A percentile compares a stretch with the other conserved stretches of the same genome.
These are phyloP conservation scores for Eurytoma californica DNA, from an alignment of 2,888 invertebrate genomes.

Conservation along the genomic window DNA sequence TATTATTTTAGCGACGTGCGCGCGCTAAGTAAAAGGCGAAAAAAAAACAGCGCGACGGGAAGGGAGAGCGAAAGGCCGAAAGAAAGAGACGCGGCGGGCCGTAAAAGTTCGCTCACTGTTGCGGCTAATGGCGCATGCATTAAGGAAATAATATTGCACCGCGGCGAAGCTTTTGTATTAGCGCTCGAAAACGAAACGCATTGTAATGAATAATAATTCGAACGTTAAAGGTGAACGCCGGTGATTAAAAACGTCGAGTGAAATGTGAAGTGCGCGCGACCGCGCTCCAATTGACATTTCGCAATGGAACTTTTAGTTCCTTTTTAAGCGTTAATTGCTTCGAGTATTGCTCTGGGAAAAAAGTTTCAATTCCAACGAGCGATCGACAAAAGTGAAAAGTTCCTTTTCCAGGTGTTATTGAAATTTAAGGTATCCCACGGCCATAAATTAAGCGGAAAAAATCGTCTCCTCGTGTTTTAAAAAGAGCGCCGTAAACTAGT, in stretches of 20 bases:
- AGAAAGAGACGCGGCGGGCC: background rate
- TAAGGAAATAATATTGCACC: background rate
- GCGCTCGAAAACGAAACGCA: slow-evolving; percentile 8
- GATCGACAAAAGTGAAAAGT: too few relatives aligned
- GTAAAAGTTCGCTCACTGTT: slow-evolving; percentile 31
- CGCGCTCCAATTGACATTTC: too few relatives aligned
- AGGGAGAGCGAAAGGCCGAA: background rate
- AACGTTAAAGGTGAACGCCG: background rate
- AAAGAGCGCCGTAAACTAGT: too few relatives aligned
- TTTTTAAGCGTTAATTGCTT: too few relatives aligned
- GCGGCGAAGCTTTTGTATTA: slow-evolving; percentile 9
- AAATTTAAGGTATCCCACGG: too few relatives aligned
- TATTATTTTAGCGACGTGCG: slow-evolving; percentile 21
- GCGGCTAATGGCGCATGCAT: slow-evolving; percentile 28
- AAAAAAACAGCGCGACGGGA: background rate
- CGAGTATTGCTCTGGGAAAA: too few relatives aligned
- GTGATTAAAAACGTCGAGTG: background rate
- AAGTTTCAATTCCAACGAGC: too few relatives aligned
- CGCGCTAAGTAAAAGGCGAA: slow-evolving; percentile 4
- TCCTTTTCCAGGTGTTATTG: too few relatives aligned
- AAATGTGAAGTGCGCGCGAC: background rate
- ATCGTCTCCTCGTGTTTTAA: too few relatives aligned
- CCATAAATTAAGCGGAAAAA: too few relatives aligned
- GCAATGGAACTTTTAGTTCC: too few relatives aligned
- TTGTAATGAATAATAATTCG: slow-evolving; percentile 24